Evolutionary conservation across 2,888 invertebrate genomes (phyloP), one percentile per base, ranked within the genome.

Genomic region (Dicyrtomina minuta): DNA sequence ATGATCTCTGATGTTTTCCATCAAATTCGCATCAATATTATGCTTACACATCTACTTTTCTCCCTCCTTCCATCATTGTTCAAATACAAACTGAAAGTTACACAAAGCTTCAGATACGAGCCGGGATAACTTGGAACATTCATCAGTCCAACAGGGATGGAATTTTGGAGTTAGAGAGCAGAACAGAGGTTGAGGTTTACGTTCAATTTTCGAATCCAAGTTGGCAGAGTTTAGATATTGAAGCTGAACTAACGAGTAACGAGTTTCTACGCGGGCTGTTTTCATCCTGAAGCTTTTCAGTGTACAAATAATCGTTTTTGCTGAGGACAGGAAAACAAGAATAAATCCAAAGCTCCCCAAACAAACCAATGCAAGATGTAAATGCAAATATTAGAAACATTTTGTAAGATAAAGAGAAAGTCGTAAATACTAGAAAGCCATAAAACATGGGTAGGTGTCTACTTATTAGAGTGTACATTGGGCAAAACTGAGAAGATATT

Each of bases 391-490:
- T 33, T 33, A 3, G 33, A 33, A 33, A 33, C 33, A 33, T 33
- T 33, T 33, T 3, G 33, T 33, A 33, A 33, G 22, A 22, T 3
- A 22, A 53, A 15, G 56, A 17, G 56, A 56, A 33, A 58, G 58
- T 58, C 58, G 60, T 61, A 61, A 61, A 61, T 61, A 61, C 4
- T 33, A 33, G 46, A 43, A 33, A 46, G 61, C 27, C 49, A 61
- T 61, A 61, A 61, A 61, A 61, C 49, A 61, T 26, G 12, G 46
- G 44, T 49, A 61, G 61, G 61, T 61, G 61, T 61, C 49, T 61
- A 61, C 46, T 61, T 61, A 61, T 61, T 60, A 60, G 60, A 60
- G 17, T 46, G 33, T 33, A 33, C 33, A 33, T 33, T 33, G 33
- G 33, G 33, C 33, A 33, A 33, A 33, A 33, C 24, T 56, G 27